Evolutionary conservation across 2,888 invertebrate genomes (phyloP), one percentile per base, ranked within the genome.

Genomic region (Ypsolopha sequella): DNA sequence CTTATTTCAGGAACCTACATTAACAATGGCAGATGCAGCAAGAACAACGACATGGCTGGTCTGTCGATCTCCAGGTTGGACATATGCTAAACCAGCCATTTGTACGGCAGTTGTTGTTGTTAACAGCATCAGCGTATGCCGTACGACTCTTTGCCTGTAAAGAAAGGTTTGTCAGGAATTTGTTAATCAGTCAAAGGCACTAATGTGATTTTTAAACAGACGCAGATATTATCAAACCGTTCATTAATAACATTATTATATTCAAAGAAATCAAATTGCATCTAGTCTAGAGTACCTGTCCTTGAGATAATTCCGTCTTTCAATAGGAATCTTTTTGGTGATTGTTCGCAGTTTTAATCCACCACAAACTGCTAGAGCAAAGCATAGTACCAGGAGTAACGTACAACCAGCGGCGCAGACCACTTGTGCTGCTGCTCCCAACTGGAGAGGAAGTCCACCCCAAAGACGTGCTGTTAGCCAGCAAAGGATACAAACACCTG

Each of bases 341-440:
- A 91, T 76, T 61, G 89, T 87, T 56, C 89, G 76, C 58, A 92
- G 73, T 53, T 91, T 87, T 58, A 88, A 82, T 53, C 91, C 87
- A 35, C 93, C 91, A 61, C 91, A 91, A 60, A 90, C 79, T 56
- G 92, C 91, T 50, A 94, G 85, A 51, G 92, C 88, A 43, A 90
- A 76, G 65, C 93, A 93, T 47, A 94, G 88, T 38, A 89, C 70
- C 41, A 91, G 84, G 63, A 94, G 90, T 53, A 93, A 87, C 35
- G 89, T 88, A 58, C 91, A 90, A 53, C 93, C 92, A 50, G 89
- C 89, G 35, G 90, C 86, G 67, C 91, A 92, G 60, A 92, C 91
- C 55, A 88, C 86, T 63, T 91, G 91, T 51, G 91, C 84, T 1
- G 79, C 88, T 11, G 79, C 61, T 58, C 80, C 89, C 68, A 69